These are phyloP conservation scores for Toxotes chatareus DNA, from an alignment of 2,113 vertebrate genomes.

Conservation along the genomic window DNA sequence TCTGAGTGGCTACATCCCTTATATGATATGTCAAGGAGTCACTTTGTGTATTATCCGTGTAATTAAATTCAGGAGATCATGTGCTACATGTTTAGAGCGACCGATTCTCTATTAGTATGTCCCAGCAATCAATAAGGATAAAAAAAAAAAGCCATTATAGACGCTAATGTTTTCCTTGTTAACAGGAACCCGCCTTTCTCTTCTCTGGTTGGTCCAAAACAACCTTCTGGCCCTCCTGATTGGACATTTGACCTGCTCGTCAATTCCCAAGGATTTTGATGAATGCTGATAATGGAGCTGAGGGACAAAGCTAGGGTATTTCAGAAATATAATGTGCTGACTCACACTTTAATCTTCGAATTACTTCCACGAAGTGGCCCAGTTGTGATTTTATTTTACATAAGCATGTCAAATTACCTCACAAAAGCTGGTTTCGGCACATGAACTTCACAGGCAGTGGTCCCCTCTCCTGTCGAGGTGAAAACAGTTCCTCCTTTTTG, in stretches of 20 bases:
- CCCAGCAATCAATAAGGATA: conserved; percentile 5
- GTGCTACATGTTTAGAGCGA: background rate
- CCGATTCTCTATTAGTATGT: background rate
- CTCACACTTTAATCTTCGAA: background rate
- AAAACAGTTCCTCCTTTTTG: conserved; percentile 58
- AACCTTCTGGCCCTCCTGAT: conserved; percentile 23
- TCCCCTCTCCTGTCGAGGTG: conserved; percentile 59
- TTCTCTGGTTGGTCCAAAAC: conserved; percentile 54
- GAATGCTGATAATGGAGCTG: conserved; percentile 50
- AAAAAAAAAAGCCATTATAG: background rate
- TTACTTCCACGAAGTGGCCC: rapidly evolving
- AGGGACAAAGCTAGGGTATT: conserved; percentile 11
- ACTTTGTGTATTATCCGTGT: background rate
- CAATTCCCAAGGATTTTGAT: conserved; percentile 43
- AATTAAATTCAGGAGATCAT: background rate
- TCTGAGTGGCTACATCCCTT: background rate
- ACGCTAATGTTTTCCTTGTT: conserved; percentile 18
- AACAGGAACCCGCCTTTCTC: background rate
- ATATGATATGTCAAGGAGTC: background rate
- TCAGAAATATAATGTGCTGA: conserved; percentile 17
- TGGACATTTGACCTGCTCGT: conserved; percentile 59
- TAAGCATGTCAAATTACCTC: conserved; percentile 55
- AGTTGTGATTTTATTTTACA: background rate
- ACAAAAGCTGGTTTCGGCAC: conserved; percentile 9
- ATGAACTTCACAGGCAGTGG: conserved; percentile 57